Base-by-base conservation (phyloP, 2,888 invertebrate genomes). In the Lampropteryx suffumata region DNA sequence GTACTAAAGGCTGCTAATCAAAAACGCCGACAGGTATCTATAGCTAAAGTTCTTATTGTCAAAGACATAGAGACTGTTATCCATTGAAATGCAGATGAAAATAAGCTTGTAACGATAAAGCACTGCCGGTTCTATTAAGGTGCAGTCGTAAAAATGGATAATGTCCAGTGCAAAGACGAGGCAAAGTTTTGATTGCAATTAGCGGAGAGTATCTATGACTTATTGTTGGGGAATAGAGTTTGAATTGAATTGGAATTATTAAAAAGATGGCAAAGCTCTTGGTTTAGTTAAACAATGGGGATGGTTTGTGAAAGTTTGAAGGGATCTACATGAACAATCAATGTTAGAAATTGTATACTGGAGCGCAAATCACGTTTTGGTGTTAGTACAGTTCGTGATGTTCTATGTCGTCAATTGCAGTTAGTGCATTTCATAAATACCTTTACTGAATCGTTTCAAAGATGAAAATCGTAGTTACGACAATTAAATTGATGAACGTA, bases 71-170 rank as follows among this genome's bases (percentile, higher is more conserved):
- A 59, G 64, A 43, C 55, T 57, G 57, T 65, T 61, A 61, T 63
- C 58, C 32, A 48, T 21, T 48, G 50, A 41, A 36, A 44, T 37
- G 7, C 33, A 44, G 34, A 41, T 53, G 27, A 55, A 47, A 29
- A 55, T 46, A 53, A 39, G 24, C 40, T 66, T 55, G 69, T 53
- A 52, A 55, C 61, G 61, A 53, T 67, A 65, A 70, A 68, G 35
- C 43, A 67, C 62, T 62, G 67, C 67, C 65, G 64, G 63, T 69
- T 76, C 78, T 77, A 79, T 79, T 71, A 79, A 71, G 67, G 71
- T 61, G 57, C 61, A 61, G 72, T 79, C 79, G 76, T 84, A 82
- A 84, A 83, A 79, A 75, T 72, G 71, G 71, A 74, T 76, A 79
- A 76, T 69, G 73, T 68, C 59, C 62, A 71, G 71, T 65, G 71